These are phyloP conservation scores for Melanocharis versteri DNA, from an alignment of 2,113 vertebrate genomes.

Conservation along the genomic window DNA sequence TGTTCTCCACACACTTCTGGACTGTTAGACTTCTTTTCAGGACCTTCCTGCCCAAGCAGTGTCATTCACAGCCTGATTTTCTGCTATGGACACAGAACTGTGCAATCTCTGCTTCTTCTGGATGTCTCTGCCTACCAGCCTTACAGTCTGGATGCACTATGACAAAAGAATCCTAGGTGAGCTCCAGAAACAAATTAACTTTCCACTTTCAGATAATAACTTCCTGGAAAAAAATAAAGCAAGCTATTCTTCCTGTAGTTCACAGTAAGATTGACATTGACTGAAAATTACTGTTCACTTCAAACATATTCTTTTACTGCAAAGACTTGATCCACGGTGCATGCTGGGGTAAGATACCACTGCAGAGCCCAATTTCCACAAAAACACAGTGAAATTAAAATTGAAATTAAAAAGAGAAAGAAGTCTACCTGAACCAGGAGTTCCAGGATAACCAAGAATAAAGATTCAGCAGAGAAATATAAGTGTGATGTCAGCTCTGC, in stretches of 20 bases:
- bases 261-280: background rate
- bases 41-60: background rate
- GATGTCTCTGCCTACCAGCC: background rate
- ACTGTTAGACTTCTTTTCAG: background rate
- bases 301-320: background rate
- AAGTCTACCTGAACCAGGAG: background rate
- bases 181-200: conserved; percentile 28
- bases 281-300: background rate
- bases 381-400: conserved; percentile 27
- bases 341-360: background rate
- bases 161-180: background rate
- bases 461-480: background rate
- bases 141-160: background rate
- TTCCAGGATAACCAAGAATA: conserved; percentile 3
- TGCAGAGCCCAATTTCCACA: background rate
- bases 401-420: background rate
- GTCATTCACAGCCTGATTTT: background rate
- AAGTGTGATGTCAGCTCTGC: background rate
- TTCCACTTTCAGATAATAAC: background rate
- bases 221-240: conserved; percentile 5
- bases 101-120: background rate
- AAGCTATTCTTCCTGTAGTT: background rate
- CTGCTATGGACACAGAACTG: background rate
- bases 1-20: background rate
- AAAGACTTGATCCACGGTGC: background rate